Evolutionary conservation across 2,797 vertebrate species (phyloP).

Genomic region (Lutjanus argentimaculatus): DNA sequence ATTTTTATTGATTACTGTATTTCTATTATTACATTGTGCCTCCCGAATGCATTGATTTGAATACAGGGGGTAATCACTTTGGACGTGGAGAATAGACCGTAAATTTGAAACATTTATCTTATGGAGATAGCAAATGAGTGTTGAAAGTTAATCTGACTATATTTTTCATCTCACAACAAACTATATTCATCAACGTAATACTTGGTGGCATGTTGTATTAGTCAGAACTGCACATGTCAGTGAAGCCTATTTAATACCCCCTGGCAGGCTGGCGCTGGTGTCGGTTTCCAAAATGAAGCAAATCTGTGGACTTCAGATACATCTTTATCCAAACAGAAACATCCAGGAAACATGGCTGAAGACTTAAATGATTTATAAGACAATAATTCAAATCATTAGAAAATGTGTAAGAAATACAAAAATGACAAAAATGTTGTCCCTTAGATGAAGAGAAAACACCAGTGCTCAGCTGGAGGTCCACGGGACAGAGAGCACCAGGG

Average conservation of each 20-base stretch:
- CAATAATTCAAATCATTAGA: neutral
- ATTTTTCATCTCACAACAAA: constrained; percentile 13
- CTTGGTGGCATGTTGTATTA: constrained; percentile 5
- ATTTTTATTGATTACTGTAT: constrained; percentile 7
- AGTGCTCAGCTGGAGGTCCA: too few species aligned
- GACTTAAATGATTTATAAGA: neutral
- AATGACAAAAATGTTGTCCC: too few species aligned
- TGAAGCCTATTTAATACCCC: constrained; percentile 20
- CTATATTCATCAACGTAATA: constrained; percentile 15
- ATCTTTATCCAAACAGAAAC: neutral
- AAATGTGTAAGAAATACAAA: neutral
- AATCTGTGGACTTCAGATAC: constrained; percentile 5
- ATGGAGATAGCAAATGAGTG: neutral
- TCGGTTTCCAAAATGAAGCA: constrained; percentile 12
- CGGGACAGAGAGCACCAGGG: too few species aligned
- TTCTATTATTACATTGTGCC: neutral
- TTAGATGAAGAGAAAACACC: too few species aligned
- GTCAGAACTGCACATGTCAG: neutral
- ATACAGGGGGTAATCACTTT: neutral
- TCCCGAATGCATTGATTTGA: constrained; percentile 13
- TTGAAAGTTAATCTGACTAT: neutral
- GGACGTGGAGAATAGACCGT: neutral
- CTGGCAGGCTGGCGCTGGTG: constrained; percentile 7
- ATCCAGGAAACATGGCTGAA: neutral
- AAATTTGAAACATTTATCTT: neutral